Base-by-base conservation (phyloP, 2,888 invertebrate genomes). In the Lucinisca nassula region DNA sequence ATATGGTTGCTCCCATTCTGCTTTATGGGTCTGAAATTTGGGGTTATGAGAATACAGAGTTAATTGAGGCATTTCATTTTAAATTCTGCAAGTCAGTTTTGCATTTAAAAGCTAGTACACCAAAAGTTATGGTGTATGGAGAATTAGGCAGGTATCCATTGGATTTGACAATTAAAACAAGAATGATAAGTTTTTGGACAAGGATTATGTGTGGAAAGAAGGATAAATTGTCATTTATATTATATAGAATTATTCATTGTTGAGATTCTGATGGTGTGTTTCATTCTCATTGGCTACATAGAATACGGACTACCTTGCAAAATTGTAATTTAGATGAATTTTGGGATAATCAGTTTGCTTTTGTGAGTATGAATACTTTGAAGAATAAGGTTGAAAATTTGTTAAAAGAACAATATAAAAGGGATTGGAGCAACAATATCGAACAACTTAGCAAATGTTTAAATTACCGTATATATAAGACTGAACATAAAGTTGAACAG, bases 61-160 rank as follows among this genome's bases (percentile, higher is more conserved):
- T 78, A 0, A 0, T 61, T 24, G 40, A 78, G 27, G n/a, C 24
- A 17, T 67, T 78, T 12, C 27, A 40, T 37, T 24, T 37, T 1
- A 35, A 78, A 21, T 78, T 40, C 38, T 40, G 38, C 17, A 78
- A 78, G 27, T 3, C 40, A 0, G 12, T 78, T 30, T 24, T 78
- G 12, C 37, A 61, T 61, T n/a, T 78, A 35, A 78, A 78, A 78
- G 67, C 32, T n/a, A 51, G 40, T 67, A 67, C 67, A 67, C 67
- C 67, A 8, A 78, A 61, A 17, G 32, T 78, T n/a, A 78, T 78
- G 61, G 27, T 78, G 6, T 78, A 61, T 78, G 38, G 78, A 0
- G 78, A 78, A 40, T 21, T 61, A 10, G 67, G 78, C 3, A 1
- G 27, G 10, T 51, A 61, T 17, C 78, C 61, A 10, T 61, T 61